A percentile compares a stretch with the other conserved stretches of the same genome.
These are phyloP conservation scores for Drosophila virilis DNA, from an alignment of 1,140 invertebrate genomes.

Conservation along the genomic window DNA sequence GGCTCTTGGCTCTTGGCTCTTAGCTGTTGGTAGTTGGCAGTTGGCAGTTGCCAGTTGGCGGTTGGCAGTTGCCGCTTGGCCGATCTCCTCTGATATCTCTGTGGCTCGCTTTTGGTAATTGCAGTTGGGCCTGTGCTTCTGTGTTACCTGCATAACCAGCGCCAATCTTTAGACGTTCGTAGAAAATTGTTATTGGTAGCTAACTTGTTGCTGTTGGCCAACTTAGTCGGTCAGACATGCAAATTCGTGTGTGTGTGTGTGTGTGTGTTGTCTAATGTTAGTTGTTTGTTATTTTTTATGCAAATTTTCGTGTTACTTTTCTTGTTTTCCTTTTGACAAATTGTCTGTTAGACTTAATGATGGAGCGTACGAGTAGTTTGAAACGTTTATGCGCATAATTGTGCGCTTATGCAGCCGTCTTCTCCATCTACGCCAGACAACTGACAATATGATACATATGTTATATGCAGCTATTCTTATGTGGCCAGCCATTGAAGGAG, in stretches of 20 bases:
- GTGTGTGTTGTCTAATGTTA: conserved; percentile 66
- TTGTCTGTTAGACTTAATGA: conserved; percentile 78
- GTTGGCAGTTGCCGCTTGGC: conserved; percentile 3
- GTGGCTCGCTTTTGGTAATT: conserved; percentile 76
- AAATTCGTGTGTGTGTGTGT: conserved; percentile 52
- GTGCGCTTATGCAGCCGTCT: conserved; percentile 21
- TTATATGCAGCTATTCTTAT: background rate
- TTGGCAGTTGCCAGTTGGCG: background rate
- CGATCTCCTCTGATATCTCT: conserved; percentile 68
- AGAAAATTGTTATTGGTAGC: conserved; percentile 69
- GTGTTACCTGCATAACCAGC: conserved; percentile 50
- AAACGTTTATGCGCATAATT: conserved; percentile 53
- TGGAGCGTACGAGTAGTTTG: conserved; percentile 52
- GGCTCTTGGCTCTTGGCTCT: conserved; percentile 18
- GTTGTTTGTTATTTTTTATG: conserved; percentile 79
- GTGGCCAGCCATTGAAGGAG: background rate
- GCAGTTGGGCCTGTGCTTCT: conserved; percentile 64
- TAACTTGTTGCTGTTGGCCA: conserved; percentile 60
- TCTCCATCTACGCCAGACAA: background rate
- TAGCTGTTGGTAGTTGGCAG: conserved; percentile 6
- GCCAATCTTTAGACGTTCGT: conserved; percentile 34
- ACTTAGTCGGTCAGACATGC: conserved; percentile 75
- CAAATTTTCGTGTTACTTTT: conserved; percentile 69
- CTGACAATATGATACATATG: conserved; percentile 16
- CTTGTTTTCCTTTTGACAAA: conserved; percentile 70